A percentile compares a stretch with the other conserved stretches of the same genome.
Evolutionary conservation across 2,797 vertebrate genomes (phyloP).

Genomic region (Cirrhinus molitorella): DNA sequence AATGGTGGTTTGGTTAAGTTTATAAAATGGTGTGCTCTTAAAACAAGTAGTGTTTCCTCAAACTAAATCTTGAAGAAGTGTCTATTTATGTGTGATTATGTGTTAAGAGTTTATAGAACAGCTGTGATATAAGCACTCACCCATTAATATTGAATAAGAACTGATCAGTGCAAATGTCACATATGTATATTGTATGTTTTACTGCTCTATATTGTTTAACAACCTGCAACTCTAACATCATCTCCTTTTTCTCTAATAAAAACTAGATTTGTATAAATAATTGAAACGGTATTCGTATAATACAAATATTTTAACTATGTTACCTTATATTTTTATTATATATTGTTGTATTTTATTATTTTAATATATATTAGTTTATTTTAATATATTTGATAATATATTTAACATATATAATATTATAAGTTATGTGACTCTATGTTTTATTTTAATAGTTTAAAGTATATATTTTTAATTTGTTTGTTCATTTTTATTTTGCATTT

Average conservation of each 20-base stretch:
- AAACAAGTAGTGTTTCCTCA: neutral
- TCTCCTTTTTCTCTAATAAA: neutral
- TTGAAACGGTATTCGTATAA: too few species aligned
- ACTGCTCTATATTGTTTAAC: neutral
- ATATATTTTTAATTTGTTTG: neutral
- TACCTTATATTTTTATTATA: too few species aligned
- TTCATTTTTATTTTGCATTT: neutral
- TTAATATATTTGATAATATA: too few species aligned
- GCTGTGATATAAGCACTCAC: neutral
- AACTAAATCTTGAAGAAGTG: neutral
- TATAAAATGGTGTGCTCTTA: neutral
- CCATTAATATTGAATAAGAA: neutral
- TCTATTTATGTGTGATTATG: neutral
- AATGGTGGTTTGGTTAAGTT: neutral
- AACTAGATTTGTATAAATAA: too few species aligned
- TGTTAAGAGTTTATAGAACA: constrained; percentile 17
- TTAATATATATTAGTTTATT: too few species aligned
- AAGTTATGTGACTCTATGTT: neutral
- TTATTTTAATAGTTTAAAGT: neutral
- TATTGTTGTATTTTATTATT: too few species aligned
- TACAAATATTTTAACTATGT: too few species aligned
- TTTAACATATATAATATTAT: too few species aligned
- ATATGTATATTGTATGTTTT: neutral
- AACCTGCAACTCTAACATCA: too few species aligned
- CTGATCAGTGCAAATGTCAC: neutral